Conservation (phyloP, 2,888 invertebrate species). For the Andrena dorsata region DNA sequence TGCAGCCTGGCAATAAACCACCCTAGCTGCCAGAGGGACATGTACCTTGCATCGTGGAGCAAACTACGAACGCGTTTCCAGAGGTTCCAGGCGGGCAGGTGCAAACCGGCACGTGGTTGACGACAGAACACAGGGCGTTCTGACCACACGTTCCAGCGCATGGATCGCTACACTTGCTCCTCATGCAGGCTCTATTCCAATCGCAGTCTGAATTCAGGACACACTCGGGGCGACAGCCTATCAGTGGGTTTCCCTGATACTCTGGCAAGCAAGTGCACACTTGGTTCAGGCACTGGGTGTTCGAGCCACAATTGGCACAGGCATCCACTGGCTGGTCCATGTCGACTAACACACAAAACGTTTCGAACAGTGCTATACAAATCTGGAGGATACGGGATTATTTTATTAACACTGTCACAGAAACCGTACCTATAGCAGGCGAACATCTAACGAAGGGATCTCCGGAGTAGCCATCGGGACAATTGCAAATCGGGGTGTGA, state of each 20-base stretch:
- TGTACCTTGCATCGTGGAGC: slow-evolving; percentile 84
- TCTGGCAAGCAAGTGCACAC: slow-evolving; percentile 90
- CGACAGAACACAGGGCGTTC: slow-evolving; percentile 85
- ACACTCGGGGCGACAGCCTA: slow-evolving; percentile 92
- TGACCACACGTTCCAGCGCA: slow-evolving; percentile 90
- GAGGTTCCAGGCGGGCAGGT: slow-evolving; percentile 88
- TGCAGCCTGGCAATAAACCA: neutral
- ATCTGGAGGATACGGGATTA: neutral
- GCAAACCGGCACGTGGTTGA: slow-evolving; percentile 89
- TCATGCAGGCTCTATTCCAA: slow-evolving; percentile 89
- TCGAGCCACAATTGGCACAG: slow-evolving; percentile 91
- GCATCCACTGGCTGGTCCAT: slow-evolving; percentile 85
- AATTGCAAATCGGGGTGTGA: slow-evolving; percentile 88
- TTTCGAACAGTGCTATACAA: neutral
- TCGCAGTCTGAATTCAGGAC: slow-evolving; percentile 90
- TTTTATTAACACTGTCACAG: neutral
- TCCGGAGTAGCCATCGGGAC: slow-evolving; percentile 86
- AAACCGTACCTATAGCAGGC: slow-evolving; percentile 72
- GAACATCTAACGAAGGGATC: slow-evolving; percentile 87
- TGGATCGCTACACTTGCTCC: slow-evolving; percentile 91
- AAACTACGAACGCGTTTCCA: slow-evolving; percentile 90
- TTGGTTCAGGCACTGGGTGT: slow-evolving; percentile 88
- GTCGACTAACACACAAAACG: slow-evolving; percentile 10
- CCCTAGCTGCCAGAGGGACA: neutral
- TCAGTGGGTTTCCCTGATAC: slow-evolving; percentile 91